These are phyloP conservation scores for Galeruca laticollis DNA, from an alignment of 2,888 invertebrate genomes.

Conservation along the genomic window DNA sequence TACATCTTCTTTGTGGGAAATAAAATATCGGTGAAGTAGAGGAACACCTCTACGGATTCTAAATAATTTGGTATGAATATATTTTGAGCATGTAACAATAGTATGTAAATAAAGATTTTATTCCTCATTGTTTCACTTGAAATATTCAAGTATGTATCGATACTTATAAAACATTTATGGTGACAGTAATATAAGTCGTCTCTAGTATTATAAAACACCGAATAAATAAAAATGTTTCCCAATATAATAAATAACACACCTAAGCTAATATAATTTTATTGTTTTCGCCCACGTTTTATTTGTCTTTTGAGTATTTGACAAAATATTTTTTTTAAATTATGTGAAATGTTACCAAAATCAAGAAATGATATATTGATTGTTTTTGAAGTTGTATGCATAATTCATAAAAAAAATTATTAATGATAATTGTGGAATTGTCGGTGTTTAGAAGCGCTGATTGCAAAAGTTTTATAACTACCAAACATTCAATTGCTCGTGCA, in stretches of 20 bases:
- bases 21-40: too few species aligned
- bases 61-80: too few species aligned
- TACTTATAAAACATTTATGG: background rate
- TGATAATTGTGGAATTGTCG: background rate
- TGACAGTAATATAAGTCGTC: background rate
- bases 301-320: background rate
- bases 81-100: too few species aligned
- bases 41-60: too few species aligned
- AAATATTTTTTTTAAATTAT: background rate
- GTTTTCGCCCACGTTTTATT: background rate
- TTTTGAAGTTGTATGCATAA: background rate
- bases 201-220: background rate
- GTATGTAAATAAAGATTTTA: too few species aligned
- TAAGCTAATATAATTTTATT: constrained; percentile 5
- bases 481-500: too few species aligned
- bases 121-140: background rate
- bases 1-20: too few species aligned
- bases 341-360: background rate
- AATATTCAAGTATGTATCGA: background rate
- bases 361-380: background rate
- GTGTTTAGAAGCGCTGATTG: too few species aligned
- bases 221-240: background rate
- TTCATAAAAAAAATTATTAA: constrained; percentile 2
- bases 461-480: too few species aligned
- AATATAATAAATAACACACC: background rate